Evolutionary conservation across 2,113 vertebrate genomes (phyloP).

Genomic region (Colius striatus): DNA sequence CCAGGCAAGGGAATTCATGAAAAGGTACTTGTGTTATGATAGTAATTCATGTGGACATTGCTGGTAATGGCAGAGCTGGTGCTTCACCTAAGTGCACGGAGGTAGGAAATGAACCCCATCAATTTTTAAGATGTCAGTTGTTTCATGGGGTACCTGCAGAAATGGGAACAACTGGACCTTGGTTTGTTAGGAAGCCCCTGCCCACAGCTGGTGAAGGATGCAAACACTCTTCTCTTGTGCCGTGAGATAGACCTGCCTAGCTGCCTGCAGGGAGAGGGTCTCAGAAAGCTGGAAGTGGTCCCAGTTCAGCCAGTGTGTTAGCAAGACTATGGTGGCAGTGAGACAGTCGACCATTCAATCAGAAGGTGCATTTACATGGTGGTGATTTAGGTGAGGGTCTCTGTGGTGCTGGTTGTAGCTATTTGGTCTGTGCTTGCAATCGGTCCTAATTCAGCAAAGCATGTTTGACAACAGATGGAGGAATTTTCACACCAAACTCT

Average conservation of each 20-base stretch:
- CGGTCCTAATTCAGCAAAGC: background rate
- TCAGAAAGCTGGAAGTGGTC: background rate
- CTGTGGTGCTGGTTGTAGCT: background rate
- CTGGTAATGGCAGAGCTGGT: conserved; percentile 12
- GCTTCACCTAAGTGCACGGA: background rate
- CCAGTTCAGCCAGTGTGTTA: background rate
- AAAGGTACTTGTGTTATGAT: background rate
- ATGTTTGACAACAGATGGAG: background rate
- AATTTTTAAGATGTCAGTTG: conserved; percentile 17
- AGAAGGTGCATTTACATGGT: background rate
- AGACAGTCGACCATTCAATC: background rate
- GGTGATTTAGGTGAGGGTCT: background rate
- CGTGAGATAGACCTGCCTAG: background rate
- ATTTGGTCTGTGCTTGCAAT: background rate
- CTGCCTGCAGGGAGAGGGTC: background rate
- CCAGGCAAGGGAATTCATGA: background rate
- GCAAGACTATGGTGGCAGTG: background rate
- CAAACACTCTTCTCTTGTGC: background rate
- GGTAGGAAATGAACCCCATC: conserved; percentile 21
- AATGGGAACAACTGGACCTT: rapidly evolving
- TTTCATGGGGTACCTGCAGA: background rate
- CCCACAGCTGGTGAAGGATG: background rate
- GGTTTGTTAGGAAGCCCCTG: background rate
- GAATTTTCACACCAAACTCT: background rate
- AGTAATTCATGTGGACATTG: background rate